phyloP scores from a whole-genome alignment of 2,113 vertebrate genomes.

The Ammodytes marinus region DNA sequence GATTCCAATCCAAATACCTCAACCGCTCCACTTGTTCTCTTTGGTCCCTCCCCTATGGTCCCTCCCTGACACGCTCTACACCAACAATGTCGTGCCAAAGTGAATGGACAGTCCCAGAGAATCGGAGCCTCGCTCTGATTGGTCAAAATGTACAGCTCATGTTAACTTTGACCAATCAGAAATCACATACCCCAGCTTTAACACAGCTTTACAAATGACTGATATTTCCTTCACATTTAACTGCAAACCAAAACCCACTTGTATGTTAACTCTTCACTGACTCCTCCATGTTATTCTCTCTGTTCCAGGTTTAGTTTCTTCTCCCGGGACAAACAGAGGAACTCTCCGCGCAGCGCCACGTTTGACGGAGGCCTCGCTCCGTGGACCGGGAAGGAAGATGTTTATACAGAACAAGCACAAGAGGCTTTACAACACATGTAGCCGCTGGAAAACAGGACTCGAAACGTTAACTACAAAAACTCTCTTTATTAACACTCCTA shows the following conservation, averaged over 20 bases:
- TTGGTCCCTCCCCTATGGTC: too few species aligned
- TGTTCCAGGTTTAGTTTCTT: conserved; percentile 96
- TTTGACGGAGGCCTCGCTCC: conserved; percentile 85
- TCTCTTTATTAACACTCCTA: conserved; percentile 43
- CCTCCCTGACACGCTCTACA: too few species aligned
- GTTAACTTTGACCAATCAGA: too few species aligned
- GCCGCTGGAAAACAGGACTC: conserved; percentile 39
- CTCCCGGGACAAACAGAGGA: conserved; percentile 93
- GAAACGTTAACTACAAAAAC: not conserved
- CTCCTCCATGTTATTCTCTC: not conserved
- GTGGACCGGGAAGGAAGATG: conserved; percentile 88
- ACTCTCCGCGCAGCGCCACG: conserved; percentile 82
- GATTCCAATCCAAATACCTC: too few species aligned
- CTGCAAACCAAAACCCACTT: not conserved
- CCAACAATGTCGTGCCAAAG: too few species aligned
- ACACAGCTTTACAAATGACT: conserved; percentile 22
- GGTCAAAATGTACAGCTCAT: too few species aligned
- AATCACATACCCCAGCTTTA: conserved; percentile 3
- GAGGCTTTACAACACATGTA: conserved; percentile 96
- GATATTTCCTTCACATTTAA: not conserved
- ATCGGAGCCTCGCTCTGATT: too few species aligned
- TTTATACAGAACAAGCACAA: conserved; percentile 94
- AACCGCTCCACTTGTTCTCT: too few species aligned
- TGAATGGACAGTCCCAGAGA: too few species aligned
- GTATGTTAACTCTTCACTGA: not conserved